These are phyloP conservation scores for Salmo trutta DNA, from an alignment of 2,797 vertebrate genomes.

Conservation along the genomic window DNA sequence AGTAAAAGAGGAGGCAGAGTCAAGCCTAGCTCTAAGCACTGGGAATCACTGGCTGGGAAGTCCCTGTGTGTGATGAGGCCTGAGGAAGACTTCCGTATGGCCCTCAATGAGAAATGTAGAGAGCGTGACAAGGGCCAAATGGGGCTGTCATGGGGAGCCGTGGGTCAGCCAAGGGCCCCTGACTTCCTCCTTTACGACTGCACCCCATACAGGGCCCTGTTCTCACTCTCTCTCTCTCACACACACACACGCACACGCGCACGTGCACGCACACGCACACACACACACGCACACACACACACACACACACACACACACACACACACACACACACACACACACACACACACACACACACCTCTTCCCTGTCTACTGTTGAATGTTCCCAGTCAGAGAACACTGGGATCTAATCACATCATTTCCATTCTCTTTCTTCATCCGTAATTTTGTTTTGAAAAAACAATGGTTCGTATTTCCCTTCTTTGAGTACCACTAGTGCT, in stretches of 20 bases:
- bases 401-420: conserved; percentile 39
- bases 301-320: conserved; percentile 1
- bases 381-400: conserved; percentile 28
- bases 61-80: conserved; percentile 24
- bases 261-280: background rate
- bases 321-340: background rate
- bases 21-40: background rate
- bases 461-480: conserved; percentile 66
- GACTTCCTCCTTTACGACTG: background rate
- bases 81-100: conserved; percentile 38
- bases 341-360: conserved; percentile 18
- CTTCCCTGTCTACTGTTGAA: conserved; percentile 21
- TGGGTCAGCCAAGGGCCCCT: conserved; percentile 4
- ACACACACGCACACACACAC: conserved; percentile 16
- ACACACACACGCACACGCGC: background rate
- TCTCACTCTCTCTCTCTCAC: background rate
- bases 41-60: conserved; percentile 11
- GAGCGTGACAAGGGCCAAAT: conserved; percentile 46
- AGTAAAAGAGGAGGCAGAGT: background rate
- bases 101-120: conserved; percentile 38
- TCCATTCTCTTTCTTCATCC: conserved; percentile 37
- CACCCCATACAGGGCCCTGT: background rate
- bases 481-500: conserved; percentile 58
- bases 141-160: conserved; percentile 35
- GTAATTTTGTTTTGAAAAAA: conserved; percentile 76